Base-by-base conservation (phyloP, 2,797 vertebrate genomes). In the Propithecus deckenii region DNA sequence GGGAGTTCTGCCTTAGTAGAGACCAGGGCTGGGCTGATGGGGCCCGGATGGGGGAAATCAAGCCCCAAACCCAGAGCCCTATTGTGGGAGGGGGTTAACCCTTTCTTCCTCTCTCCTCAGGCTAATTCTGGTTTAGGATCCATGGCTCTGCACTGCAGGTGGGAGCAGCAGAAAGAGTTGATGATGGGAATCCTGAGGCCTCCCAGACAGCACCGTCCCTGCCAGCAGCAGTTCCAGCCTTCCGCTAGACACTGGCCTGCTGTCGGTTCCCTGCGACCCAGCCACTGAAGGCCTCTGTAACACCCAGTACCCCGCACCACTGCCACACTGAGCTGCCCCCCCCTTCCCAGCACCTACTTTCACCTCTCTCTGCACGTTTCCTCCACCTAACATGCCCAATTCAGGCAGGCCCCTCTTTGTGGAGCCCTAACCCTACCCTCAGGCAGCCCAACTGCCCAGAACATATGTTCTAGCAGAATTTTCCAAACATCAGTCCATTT, bases 61-160 rank as follows among this genome's bases (percentile, higher is more conserved):
- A 84, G 23, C 25, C 63, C 35, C 48, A 57, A 61, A 74, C 32
- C 30, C 79, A 35, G 83, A 80, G 46, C 18, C 38, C 18, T 65
- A 8, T 9, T 32, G 22, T 11, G 38, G 41, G 83, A 65, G 7
- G 20, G 12, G 4, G 0, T 83, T 86, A 88, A 94, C 35, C 7
- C 30, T 85, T 87, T 74, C 72, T 43, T 91, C 89, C 78, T 94
- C 48, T 93, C 43, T 94, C 71, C 61, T 84, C 89, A 98, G 97
- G 28, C 76, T 97, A 94, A 96, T 87, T 94, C 74, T 69, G 57
- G 25, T 8, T 87, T 55, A 46, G 32, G 86, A 87, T 46, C 28
- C 5, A 4, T 0, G 13, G 43, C 43, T 85, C 91, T 50, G 88
- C 55, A 14, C 8, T 67, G 78, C 41, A 14, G 81, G 22, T 75